Conservation (phyloP, 2,888 invertebrate species). For the Eupeodes luniger region DNA sequence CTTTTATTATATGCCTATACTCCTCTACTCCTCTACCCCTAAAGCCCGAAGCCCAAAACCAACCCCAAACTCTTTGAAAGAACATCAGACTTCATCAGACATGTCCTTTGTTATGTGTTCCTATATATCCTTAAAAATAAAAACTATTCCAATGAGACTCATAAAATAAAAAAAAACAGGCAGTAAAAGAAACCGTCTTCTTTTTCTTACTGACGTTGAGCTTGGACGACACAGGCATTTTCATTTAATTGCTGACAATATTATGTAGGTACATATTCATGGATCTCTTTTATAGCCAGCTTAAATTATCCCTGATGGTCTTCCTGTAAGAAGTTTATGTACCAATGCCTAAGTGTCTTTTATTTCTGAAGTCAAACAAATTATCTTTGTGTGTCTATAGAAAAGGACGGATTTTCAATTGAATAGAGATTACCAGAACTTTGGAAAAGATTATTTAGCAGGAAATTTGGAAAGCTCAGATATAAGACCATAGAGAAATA, state of each 20-base stretch:
- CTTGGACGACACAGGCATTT: conserved; percentile 29
- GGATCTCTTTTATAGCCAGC: background rate
- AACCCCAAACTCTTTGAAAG: background rate
- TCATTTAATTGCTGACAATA: conserved; percentile 38
- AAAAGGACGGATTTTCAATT: background rate
- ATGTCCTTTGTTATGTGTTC: background rate
- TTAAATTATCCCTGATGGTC: background rate
- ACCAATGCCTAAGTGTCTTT: background rate
- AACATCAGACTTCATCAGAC: background rate
- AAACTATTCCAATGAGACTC: conserved; percentile 18
- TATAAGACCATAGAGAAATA: no score
- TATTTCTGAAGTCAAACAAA: background rate
- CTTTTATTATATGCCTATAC: conserved; percentile 23
- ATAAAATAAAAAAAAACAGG: background rate
- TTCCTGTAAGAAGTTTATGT: background rate
- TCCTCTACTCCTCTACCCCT: no score
- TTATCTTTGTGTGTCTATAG: background rate
- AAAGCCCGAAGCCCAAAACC: no score
- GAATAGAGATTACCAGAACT: no score
- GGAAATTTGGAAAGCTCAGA: no score
- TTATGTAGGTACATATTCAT: background rate
- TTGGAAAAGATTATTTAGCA: no score
- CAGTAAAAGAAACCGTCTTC: background rate
- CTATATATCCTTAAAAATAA: background rate
- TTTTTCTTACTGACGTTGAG: background rate